A percentile compares a stretch with the other conserved stretches of the same genome.
Conservation (phyloP, 2,888 invertebrate genomes). For the Phania funesta region DNA sequence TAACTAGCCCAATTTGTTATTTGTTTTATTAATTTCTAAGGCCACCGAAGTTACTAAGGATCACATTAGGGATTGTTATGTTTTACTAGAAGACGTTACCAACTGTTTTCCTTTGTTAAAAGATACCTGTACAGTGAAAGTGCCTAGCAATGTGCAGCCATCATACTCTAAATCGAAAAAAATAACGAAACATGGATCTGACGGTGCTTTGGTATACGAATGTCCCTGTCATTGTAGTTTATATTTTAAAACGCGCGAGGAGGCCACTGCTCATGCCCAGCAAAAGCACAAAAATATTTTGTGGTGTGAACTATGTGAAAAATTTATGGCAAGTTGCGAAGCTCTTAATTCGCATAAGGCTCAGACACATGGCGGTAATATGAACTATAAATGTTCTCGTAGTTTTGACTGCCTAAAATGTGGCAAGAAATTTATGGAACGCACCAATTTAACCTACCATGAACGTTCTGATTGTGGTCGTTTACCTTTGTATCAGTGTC, state of each 20-base stretch:
- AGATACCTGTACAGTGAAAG: constrained; percentile 53
- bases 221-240: constrained; percentile 80
- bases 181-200: constrained; percentile 74
- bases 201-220: constrained; percentile 77
- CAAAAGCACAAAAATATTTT: constrained; percentile 78
- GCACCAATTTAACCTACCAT: constrained; percentile 80
- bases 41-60: constrained; percentile 9
- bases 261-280: constrained; percentile 79
- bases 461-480: constrained; percentile 81
- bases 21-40: background rate
- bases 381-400: constrained; percentile 70
- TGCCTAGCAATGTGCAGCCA: constrained; percentile 56
- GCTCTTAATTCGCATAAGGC: constrained; percentile 79
- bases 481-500: constrained; percentile 78
- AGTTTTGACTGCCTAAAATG: constrained; percentile 79
- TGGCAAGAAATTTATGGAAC: constrained; percentile 78
- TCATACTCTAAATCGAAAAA: constrained; percentile 44
- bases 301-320: constrained; percentile 80
- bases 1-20: background rate
- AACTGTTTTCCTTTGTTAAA: constrained; percentile 66
- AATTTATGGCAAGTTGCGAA: constrained; percentile 80
- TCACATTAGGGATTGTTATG: constrained; percentile 64
- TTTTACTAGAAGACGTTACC: constrained; percentile 66
- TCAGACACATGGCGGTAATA: constrained; percentile 74
- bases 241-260: constrained; percentile 79